Base-by-base conservation (phyloP, 2,888 invertebrate species). In the Aleiodes testaceus region DNA sequence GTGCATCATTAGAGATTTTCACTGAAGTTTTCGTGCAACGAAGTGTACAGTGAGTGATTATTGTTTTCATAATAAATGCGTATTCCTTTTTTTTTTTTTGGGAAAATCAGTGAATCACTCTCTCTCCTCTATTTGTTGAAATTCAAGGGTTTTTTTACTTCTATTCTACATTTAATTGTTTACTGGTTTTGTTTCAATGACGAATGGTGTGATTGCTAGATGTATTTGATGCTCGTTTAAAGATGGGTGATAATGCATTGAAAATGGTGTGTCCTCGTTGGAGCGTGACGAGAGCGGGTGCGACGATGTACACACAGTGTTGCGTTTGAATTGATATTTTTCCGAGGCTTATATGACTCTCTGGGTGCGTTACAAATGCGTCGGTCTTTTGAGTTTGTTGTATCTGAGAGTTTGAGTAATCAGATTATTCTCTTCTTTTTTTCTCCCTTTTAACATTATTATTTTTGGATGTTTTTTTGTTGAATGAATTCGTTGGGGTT, bases 311-410 rank as follows among this genome's bases (percentile, higher is more conserved):
- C 9, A 36, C 36, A 11, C 30, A 59, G 59, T 59, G 59, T 59
- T 59, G 59, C 36, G 11, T 59, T 36, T 59, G 59, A 59, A 59
- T 59, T 59, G 59, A 59, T 59, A 59, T 59, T 59, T 36, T 36
- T 42, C 36, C 59, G 18, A 42, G 42, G 59, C 59, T 59, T 59
- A 16, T 59, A 26, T 59, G 36, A 59, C 59, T 42, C 0, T 7
- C 59, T 53, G 53, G 59, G 59, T 59, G 42, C 18, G 59, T 59
- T 59, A 59, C 36, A 36, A 59, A 59, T 18, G 59, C 42, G 59
- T 36, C 42, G 53, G 36, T 16, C 36, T 59, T 59, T 59, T 12
- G 16, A 59, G 59, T 42, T 59, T 9, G 16, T 59, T 50, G 14
- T 16, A 59, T 59, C 42, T 36, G 42, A 42, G 42, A 59, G 59